These are phyloP conservation scores for Acanthopagrus latus DNA, from an alignment of 2,797 vertebrate genomes.

Conservation along the genomic window DNA sequence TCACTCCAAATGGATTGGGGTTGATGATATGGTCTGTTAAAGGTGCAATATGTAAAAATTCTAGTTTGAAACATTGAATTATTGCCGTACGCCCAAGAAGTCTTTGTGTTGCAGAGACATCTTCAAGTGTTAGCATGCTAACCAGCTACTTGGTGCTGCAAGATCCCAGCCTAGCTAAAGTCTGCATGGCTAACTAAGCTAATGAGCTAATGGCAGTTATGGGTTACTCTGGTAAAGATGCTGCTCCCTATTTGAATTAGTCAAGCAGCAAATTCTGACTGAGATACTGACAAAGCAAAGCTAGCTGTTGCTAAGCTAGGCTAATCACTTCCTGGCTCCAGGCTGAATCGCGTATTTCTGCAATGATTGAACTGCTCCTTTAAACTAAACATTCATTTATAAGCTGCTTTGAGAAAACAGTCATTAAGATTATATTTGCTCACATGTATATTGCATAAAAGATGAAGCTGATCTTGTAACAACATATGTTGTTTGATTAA, in stretches of 20 bases:
- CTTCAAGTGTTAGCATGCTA: no score
- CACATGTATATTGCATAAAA: neutral
- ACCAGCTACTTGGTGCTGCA: no score
- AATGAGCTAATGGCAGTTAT: no score
- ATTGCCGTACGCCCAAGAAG: no score
- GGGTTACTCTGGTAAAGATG: no score
- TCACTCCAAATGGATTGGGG: neutral
- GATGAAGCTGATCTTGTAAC: neutral
- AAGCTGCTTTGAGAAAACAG: neutral
- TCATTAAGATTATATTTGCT: slow-evolving; percentile 4
- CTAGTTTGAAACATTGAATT: no score
- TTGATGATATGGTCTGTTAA: neutral
- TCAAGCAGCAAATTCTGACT: no score
- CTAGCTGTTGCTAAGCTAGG: neutral
- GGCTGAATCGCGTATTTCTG: neutral
- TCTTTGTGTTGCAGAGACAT: no score
- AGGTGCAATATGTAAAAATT: no score
- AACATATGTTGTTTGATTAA: slow-evolving; percentile 8
- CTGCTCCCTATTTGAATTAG: no score
- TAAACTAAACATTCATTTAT: neutral
- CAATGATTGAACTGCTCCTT: neutral
- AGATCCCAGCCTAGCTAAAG: no score
- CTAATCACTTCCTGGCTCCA: neutral
- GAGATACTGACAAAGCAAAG: neutral
- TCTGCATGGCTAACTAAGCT: no score